Evolutionary conservation across 1,140 invertebrate genomes (phyloP), one percentile per base, ranked within the genome.

Genomic region (Ceratina australensis): DNA sequence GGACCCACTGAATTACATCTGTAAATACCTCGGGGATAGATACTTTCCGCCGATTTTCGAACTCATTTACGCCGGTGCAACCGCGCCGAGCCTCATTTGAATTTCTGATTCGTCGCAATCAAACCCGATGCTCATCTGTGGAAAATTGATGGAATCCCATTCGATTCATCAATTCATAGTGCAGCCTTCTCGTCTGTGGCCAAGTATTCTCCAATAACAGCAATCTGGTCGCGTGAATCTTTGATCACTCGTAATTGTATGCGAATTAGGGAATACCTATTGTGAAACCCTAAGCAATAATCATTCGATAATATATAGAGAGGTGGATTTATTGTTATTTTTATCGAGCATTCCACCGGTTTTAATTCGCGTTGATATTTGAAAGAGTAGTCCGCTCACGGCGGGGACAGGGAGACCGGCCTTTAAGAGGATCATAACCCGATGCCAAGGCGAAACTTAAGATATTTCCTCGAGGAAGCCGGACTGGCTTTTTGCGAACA

Each of bases 401-500:
- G 47, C 13, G 5, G 12, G 24, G 20, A 28, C 16, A 42, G 33
- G 54, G 60, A 80, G 71, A 82, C 66, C 66, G 15, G 72, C 61
- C 72, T 63, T 72, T 76, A 80, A 82, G 72, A 75, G 72, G 72
- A 79, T 82, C 78, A 75, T 42, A 67, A 49, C 50, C 42, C 54
- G 26, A 42, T 49, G 18, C 24, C 22, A 42, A 24, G 52, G 24
- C 57, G 77, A 82, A 82, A 82, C 69, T 75, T 75, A 47, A 80
- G 73, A 67, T 72, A 78, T 72, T 64, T 72, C 47, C 67, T 54
- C 59, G 75, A 64, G 68, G 68, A 72, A 78, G 59, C 59, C 20
- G 49, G 67, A 28, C 24, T 28, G 8, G 42, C 49, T 78, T 78
- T 78, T 78, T 72, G 60, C 50, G 18, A 56, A 24, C 60, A 64